phyloP scores from a whole-genome alignment of 1,140 invertebrate species.

The Reticulitermes speratus region DNA sequence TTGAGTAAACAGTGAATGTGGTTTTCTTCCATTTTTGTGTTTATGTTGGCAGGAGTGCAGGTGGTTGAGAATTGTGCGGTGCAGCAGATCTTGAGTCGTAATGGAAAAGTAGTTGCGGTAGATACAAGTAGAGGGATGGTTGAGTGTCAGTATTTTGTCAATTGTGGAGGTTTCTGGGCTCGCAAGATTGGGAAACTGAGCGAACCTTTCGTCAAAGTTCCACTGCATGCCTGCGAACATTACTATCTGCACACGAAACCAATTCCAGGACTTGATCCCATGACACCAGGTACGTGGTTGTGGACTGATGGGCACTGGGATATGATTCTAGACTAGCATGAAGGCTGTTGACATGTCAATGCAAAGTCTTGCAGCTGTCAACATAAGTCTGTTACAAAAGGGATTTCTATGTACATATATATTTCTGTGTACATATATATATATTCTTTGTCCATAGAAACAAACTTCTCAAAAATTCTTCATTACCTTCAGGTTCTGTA shows the following conservation, averaged over 20 bases:
- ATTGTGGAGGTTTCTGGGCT: conserved; percentile 85
- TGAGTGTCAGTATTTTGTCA: conserved; percentile 87
- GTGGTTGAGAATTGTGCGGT: conserved; percentile 83
- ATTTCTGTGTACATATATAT: too few species aligned
- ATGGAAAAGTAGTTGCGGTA: conserved; percentile 67
- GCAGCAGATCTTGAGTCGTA: conserved; percentile 62
- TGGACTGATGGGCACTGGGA: too few species aligned
- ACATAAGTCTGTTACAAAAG: too few species aligned
- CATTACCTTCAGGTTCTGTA: too few species aligned
- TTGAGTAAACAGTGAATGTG: too few species aligned
- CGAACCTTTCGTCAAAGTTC: conserved; percentile 83
- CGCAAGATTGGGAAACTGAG: conserved; percentile 77
- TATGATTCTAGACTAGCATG: too few species aligned
- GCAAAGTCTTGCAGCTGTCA: too few species aligned
- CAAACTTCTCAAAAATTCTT: too few species aligned
- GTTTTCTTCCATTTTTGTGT: too few species aligned
- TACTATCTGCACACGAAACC: conserved; percentile 87
- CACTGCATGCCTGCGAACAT: conserved; percentile 90
- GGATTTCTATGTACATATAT: too few species aligned
- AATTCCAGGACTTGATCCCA: conserved; percentile 66
- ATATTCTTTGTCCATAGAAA: too few species aligned
- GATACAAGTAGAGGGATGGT: conserved; percentile 76
- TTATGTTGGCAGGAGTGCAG: conserved; percentile 65
- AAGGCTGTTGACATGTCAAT: too few species aligned
- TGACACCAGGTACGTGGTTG: conserved; percentile 60